These are phyloP conservation scores for Cryptotermes secundus DNA, from an alignment of 1,140 invertebrate species.

Conservation along the genomic window DNA sequence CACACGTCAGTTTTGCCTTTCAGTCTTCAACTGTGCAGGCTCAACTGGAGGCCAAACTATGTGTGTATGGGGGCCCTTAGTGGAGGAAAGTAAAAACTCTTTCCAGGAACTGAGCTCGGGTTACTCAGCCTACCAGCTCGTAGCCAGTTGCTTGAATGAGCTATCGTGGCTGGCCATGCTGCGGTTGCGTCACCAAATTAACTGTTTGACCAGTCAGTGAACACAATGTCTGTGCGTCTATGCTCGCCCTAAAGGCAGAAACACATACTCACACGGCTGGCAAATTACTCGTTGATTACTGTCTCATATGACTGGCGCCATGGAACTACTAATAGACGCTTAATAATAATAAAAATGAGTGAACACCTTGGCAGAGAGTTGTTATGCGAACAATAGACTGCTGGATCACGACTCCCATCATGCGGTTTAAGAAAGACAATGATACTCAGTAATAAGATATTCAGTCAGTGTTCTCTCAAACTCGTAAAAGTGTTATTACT, in stretches of 20 bases:
- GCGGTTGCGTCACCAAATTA: neutral
- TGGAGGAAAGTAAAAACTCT: no score
- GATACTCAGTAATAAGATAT: neutral
- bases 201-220: neutral
- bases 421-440: neutral
- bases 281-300: conserved; percentile 12
- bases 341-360: conserved; percentile 17
- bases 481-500: conserved; percentile 13
- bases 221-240: neutral
- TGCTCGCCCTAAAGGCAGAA: no score
- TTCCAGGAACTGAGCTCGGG: no score
- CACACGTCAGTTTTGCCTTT: no score
- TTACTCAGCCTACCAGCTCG: no score
- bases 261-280: neutral
- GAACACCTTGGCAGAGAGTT: neutral
- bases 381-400: neutral
- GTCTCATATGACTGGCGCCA: neutral
- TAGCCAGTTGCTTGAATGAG: no score
- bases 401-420: neutral
- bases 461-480: neutral
- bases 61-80: no score
- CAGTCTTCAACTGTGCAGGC: no score
- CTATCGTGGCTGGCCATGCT: no score
- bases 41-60: no score
- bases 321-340: neutral